phyloP scores from a whole-genome alignment of 2,113 vertebrate species.

The Stomatorhinus ivindoensis region DNA sequence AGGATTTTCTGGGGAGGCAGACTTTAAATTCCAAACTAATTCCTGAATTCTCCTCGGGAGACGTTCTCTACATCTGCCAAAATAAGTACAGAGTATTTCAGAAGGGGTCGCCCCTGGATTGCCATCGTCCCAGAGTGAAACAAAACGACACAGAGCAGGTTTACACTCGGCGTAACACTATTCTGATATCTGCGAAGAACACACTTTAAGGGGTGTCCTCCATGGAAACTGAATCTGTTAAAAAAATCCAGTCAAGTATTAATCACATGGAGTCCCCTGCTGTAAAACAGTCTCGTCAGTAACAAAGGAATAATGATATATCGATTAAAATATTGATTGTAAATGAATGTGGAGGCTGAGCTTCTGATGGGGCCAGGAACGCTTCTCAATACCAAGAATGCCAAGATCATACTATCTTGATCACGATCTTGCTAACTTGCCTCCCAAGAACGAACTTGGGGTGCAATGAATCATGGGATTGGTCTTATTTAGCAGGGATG shows the following conservation, averaged over 20 bases:
- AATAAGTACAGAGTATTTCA: not conserved
- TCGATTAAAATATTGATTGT: not conserved
- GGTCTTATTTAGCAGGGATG: not conserved
- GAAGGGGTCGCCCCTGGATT: not conserved
- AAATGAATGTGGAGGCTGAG: not conserved
- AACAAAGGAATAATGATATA: not conserved
- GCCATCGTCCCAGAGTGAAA: not conserved
- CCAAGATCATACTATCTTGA: not conserved
- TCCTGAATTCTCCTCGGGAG: conserved; percentile 1
- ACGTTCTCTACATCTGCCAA: not conserved
- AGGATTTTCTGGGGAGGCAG: conserved; percentile 5
- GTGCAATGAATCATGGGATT: not conserved
- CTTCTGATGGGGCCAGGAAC: not conserved
- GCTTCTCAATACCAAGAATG: not conserved
- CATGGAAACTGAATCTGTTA: not conserved
- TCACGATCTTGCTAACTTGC: not conserved
- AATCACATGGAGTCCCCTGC: not conserved
- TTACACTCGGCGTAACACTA: not conserved
- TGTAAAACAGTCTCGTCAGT: not conserved
- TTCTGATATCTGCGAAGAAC: not conserved
- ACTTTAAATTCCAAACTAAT: conserved; percentile 11
- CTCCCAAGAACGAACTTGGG: not conserved
- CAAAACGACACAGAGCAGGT: not conserved
- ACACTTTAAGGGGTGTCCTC: not conserved
- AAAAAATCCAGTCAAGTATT: not conserved